Evolutionary conservation across 2,888 invertebrate genomes (phyloP).

Genomic region (Cyrtodaria siliqua): DNA sequence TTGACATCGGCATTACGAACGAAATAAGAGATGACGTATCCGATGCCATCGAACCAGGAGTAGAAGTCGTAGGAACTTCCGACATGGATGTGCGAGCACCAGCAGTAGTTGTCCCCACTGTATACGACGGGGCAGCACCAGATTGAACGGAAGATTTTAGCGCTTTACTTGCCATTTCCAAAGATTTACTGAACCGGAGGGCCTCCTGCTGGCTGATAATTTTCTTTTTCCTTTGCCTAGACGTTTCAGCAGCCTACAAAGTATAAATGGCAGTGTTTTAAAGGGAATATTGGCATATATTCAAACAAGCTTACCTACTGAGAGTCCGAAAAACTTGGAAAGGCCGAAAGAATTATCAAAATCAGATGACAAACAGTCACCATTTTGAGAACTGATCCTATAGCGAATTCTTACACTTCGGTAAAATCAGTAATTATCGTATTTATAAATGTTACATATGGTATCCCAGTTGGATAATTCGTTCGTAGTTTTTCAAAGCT

Average conservation of each 20-base stretch:
- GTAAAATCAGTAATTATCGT: too few relatives aligned
- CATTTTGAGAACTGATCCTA: too few relatives aligned
- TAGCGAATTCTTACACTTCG: too few relatives aligned
- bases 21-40: constrained; percentile 62
- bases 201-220: constrained; percentile 75
- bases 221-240: constrained; percentile 80
- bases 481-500: too few relatives aligned
- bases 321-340: too few relatives aligned
- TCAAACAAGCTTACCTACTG: too few relatives aligned
- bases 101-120: constrained; percentile 36
- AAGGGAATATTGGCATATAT: too few relatives aligned
- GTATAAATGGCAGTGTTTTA: too few relatives aligned
- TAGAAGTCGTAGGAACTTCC: constrained; percentile 24
- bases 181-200: constrained; percentile 79
- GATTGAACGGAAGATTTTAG: constrained; percentile 60
- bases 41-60: constrained; percentile 14
- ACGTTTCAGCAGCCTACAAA: constrained; percentile 77
- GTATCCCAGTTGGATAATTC: too few relatives aligned
- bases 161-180: constrained; percentile 77
- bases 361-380: too few relatives aligned
- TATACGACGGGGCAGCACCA: constrained; percentile 33
- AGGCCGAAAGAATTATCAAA: too few relatives aligned
- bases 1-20: constrained; percentile 63
- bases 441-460: too few relatives aligned
- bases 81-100: constrained; percentile 36